Percentiles rank a stretch among this genome's conserved stretches.
Evolutionary conservation across 2,113 vertebrate species (phyloP).

Genomic region (Canis aureus): DNA sequence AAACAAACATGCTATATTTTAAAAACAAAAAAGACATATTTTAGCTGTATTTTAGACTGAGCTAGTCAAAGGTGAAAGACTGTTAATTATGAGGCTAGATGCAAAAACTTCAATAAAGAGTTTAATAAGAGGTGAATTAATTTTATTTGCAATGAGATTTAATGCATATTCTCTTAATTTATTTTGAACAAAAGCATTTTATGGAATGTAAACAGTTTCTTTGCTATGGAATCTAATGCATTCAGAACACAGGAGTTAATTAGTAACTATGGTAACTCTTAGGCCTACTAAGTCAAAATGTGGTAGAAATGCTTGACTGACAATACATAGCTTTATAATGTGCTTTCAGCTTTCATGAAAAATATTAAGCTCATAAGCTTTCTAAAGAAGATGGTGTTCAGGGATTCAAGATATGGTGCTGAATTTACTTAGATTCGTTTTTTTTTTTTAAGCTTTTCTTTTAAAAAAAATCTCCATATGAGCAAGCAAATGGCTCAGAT

Average conservation of each 20-base stretch:
- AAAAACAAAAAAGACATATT: constrained; percentile 1
- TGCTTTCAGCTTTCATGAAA: constrained; percentile 76
- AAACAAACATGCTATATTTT: neutral
- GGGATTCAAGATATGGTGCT: constrained; percentile 54
- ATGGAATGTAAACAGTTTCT: constrained; percentile 55
- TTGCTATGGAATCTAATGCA: constrained; percentile 44
- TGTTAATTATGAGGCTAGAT: constrained; percentile 48
- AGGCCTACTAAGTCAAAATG: constrained; percentile 53
- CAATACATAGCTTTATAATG: constrained; percentile 54
- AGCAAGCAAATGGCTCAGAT: constrained; percentile 50
- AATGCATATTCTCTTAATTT: constrained; percentile 60
- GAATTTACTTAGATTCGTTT: constrained; percentile 53
- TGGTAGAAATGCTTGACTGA: constrained; percentile 70
- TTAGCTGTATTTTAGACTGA: constrained; percentile 33
- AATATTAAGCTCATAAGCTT: constrained; percentile 78
- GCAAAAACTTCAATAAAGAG: constrained; percentile 13
- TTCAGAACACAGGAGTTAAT: constrained; percentile 66
- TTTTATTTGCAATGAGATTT: constrained; percentile 62
- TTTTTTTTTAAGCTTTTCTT: neutral
- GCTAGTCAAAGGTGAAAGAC: neutral
- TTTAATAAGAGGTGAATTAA: constrained; percentile 54
- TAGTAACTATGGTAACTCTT: constrained; percentile 73
- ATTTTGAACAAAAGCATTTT: constrained; percentile 64
- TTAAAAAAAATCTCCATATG: constrained; percentile 16
- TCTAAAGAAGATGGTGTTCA: constrained; percentile 66